These are phyloP conservation scores for Aselliscus stoliczkanus DNA, from an alignment of 2,797 vertebrate genomes.

Conservation along the genomic window DNA sequence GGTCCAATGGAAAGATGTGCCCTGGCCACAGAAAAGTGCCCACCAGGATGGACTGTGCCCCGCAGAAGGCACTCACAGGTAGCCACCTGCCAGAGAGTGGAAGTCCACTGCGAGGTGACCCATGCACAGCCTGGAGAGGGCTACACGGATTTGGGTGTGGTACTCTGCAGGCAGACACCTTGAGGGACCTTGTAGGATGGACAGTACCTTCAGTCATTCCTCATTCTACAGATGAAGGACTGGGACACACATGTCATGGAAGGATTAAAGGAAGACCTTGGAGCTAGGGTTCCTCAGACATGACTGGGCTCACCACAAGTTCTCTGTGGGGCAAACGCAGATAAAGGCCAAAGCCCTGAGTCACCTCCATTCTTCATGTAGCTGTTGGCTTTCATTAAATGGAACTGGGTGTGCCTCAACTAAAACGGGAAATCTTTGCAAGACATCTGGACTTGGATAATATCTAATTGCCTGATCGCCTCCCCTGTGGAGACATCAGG, in stretches of 20 bases:
- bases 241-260: neutral
- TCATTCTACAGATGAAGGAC: neutral
- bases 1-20: conserved; percentile 48
- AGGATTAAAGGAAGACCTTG: neutral
- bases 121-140: neutral
- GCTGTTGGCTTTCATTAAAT: neutral
- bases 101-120: neutral
- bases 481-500: neutral
- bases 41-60: neutral
- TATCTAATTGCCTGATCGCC: neutral
- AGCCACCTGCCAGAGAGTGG: neutral
- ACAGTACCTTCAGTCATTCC: neutral
- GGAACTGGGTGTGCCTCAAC: neutral
- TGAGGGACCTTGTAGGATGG: no score
- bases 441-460: neutral
- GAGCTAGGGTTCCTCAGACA: neutral
- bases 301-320: neutral
- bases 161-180: neutral
- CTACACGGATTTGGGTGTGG: neutral
- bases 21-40: neutral
- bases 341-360: neutral
- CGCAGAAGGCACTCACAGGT: neutral
- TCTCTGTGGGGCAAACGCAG: neutral
- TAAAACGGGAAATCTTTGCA: neutral
- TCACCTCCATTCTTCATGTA: neutral